Evolutionary conservation across 1,140 invertebrate species (phyloP).

Genomic region (Ladona fulva): DNA sequence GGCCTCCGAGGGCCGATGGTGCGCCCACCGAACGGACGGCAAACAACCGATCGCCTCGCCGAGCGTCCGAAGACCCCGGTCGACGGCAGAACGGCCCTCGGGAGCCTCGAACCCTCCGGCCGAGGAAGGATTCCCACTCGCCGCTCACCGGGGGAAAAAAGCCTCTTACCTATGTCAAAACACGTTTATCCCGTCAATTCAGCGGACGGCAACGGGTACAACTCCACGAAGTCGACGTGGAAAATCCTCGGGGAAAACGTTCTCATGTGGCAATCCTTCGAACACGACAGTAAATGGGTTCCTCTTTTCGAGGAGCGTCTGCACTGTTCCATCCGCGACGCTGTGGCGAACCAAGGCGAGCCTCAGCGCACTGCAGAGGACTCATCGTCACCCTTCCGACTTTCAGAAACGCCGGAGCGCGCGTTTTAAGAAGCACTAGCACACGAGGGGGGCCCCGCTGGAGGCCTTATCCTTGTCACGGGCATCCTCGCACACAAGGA

Average conservation of each 20-base stretch:
- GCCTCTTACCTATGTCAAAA: slow-evolving; percentile 1
- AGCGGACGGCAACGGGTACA: background rate
- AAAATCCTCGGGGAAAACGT: background rate
- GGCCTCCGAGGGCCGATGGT: too few relatives aligned
- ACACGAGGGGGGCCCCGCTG: background rate
- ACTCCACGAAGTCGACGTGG: background rate
- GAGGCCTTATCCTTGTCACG: background rate
- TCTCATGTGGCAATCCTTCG: slow-evolving; percentile 7
- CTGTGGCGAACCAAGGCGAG: background rate
- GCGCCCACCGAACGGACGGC: too few relatives aligned
- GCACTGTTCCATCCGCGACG: background rate
- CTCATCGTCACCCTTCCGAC: background rate
- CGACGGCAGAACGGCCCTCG: too few relatives aligned
- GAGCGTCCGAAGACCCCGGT: too few relatives aligned
- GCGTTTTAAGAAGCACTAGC: background rate
- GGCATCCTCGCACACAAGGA: background rate
- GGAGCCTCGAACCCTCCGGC: background rate
- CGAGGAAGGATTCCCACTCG: background rate
- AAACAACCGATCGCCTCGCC: too few relatives aligned
- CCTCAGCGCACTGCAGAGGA: background rate
- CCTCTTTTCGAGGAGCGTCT: background rate
- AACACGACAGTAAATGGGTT: background rate
- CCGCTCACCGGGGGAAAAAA: background rate
- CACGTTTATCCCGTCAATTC: slow-evolving; percentile 4
- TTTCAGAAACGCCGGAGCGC: background rate